Conservation (phyloP, 1,140 invertebrate genomes). For the Asobara japonica region DNA sequence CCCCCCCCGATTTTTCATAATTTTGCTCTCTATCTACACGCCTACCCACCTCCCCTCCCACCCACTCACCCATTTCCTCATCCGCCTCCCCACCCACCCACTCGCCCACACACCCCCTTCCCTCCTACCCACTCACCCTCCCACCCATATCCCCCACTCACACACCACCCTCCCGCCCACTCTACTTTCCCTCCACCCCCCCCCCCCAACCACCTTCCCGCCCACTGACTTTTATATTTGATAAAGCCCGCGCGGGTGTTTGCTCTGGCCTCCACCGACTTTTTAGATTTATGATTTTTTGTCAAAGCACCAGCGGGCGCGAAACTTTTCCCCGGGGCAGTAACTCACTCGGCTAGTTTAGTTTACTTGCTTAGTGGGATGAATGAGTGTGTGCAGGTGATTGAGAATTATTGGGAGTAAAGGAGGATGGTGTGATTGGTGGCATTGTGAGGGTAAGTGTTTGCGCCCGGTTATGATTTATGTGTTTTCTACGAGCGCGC, state of each 20-base stretch:
- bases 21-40: too few species aligned
- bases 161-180: too few species aligned
- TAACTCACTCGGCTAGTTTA: conserved; percentile 1
- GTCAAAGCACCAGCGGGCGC: conserved; percentile 10
- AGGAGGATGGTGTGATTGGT: neutral
- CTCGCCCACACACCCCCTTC: too few species aligned
- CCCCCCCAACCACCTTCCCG: neutral
- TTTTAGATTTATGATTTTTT: conserved; percentile 7
- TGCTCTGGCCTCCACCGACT: neutral
- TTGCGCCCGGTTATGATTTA: neutral
- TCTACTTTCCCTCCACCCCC: too few species aligned
- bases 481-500: neutral
- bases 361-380: conserved; percentile 8
- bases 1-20: too few species aligned
- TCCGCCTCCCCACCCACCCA: too few species aligned
- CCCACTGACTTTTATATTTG: neutral
- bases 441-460: neutral
- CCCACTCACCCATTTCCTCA: too few species aligned
- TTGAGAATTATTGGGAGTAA: neutral
- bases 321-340: neutral
- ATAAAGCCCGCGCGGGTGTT: conserved; percentile 4
- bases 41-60: too few species aligned
- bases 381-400: neutral
- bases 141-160: too few species aligned
- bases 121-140: too few species aligned